These are phyloP conservation scores for Plodia interpunctella DNA, from an alignment of 1,140 invertebrate genomes.

Conservation along the genomic window DNA sequence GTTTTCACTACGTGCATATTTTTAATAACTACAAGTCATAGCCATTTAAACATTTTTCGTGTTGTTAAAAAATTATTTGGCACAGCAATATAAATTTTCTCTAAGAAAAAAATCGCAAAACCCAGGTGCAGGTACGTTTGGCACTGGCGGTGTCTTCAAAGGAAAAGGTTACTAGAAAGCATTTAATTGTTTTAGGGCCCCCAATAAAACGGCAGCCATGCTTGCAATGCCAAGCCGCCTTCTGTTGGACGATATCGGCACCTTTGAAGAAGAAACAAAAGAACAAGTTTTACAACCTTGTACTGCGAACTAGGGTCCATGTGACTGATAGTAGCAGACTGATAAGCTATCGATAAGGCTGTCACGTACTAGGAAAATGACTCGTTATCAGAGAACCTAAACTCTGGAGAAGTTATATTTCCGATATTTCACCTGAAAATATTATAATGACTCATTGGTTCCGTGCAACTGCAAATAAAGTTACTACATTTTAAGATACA, in stretches of 20 bases:
- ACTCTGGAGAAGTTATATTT: too few relatives aligned
- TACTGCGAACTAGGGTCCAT: not conserved
- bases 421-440: too few relatives aligned
- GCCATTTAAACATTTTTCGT: not conserved
- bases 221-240: slow-evolving; percentile 43
- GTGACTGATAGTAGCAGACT: not conserved
- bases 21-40: too few relatives aligned
- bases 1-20: too few relatives aligned
- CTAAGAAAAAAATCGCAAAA: slow-evolving; percentile 34
- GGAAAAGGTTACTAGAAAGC: not conserved
- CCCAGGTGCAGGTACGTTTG: slow-evolving; percentile 12
- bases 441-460: too few relatives aligned
- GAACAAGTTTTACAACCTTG: slow-evolving; percentile 8
- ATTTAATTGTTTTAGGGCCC: slow-evolving; percentile 34
- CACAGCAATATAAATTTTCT: not conserved
- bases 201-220: slow-evolving; percentile 37
- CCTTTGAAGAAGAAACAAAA: slow-evolving; percentile 23
- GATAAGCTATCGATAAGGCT: not conserved
- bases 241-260: slow-evolving; percentile 31
- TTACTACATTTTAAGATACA: too few relatives aligned
- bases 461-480: too few relatives aligned
- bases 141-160: not conserved
- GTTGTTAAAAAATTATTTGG: too few relatives aligned
- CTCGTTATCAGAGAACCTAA: not conserved
- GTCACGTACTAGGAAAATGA: not conserved